phyloP scores from a whole-genome alignment of 2,113 vertebrate species.

The Pelobates fuscus region DNA sequence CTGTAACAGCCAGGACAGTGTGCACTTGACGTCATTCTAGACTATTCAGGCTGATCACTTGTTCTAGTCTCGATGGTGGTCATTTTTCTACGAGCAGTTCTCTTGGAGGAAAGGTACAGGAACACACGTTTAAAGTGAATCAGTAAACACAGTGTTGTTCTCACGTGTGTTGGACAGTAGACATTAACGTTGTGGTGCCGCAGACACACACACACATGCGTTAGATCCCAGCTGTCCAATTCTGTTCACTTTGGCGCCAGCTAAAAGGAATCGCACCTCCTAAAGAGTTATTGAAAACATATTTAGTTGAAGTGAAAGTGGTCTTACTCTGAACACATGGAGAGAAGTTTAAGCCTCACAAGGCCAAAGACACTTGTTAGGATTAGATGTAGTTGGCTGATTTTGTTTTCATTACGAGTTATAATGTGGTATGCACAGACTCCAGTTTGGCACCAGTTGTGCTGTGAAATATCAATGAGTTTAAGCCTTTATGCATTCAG shows the following conservation, averaged over 20 bases:
- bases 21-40: no score
- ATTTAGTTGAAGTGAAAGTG: conserved; percentile 40
- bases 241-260: conserved; percentile 43
- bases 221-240: conserved; percentile 45
- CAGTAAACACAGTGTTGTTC: conserved; percentile 16
- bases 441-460: conserved; percentile 26
- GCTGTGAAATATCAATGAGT: conserved; percentile 26
- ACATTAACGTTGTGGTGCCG: not conserved
- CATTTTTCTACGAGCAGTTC: no score
- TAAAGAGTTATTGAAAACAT: conserved; percentile 50
- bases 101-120: not conserved
- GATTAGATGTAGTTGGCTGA: conserved; percentile 44
- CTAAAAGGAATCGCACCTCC: conserved; percentile 50
- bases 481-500: conserved; percentile 26
- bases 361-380: conserved; percentile 49
- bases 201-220: conserved; percentile 32
- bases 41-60: no score
- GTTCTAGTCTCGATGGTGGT: no score
- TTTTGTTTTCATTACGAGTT: conserved; percentile 36
- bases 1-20: no score
- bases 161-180: conserved; percentile 34
- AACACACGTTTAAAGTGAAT: not conserved
- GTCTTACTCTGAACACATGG: conserved; percentile 36
- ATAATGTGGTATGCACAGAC: conserved; percentile 19
- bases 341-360: conserved; percentile 37